Percentiles rank a stretch among this genome's conserved stretches.
Evolutionary conservation across 2,888 invertebrate species (phyloP).

Genomic region (Eristalis arbustorum): DNA sequence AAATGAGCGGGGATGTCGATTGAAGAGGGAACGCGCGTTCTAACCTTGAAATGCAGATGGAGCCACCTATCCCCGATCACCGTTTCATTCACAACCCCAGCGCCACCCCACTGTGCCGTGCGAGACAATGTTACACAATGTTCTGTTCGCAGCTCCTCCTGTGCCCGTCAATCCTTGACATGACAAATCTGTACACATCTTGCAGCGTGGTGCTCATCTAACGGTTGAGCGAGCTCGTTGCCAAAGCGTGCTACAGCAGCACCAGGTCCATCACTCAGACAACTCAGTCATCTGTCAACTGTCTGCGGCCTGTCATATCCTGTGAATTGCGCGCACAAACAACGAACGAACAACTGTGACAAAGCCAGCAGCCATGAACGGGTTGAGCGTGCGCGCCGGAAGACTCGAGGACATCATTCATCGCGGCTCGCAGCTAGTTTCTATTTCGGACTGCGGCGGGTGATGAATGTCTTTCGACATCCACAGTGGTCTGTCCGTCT

Average conservation of each 20-base stretch:
- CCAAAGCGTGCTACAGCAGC: conserved; percentile 73
- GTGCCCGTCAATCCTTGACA: conserved; percentile 47
- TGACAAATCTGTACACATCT: conserved; percentile 58
- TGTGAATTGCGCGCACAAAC: conserved; percentile 36
- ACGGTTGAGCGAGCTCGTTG: conserved; percentile 71
- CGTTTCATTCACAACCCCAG: no score
- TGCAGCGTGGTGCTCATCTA: conserved; percentile 56
- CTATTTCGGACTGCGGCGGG: conserved; percentile 64
- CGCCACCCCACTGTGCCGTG: not conserved
- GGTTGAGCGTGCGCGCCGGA: conserved; percentile 22
- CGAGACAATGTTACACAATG: not conserved
- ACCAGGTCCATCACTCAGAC: conserved; percentile 73
- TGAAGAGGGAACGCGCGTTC: not conserved
- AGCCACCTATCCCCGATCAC: no score
- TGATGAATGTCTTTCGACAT: conserved; percentile 68
- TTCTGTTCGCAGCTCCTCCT: not conserved
- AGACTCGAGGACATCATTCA: conserved; percentile 74
- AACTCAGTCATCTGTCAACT: conserved; percentile 76
- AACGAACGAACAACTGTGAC: conserved; percentile 52
- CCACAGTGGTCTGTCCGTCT: conserved; percentile 51
- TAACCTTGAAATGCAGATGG: not conserved
- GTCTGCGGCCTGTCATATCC: conserved; percentile 65
- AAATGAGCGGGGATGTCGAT: not conserved
- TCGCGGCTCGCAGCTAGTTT: conserved; percentile 49
- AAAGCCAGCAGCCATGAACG: conserved; percentile 59